These are phyloP conservation scores for Ariolimax columbianus DNA, from an alignment of 2,888 invertebrate species.

Conservation along the genomic window DNA sequence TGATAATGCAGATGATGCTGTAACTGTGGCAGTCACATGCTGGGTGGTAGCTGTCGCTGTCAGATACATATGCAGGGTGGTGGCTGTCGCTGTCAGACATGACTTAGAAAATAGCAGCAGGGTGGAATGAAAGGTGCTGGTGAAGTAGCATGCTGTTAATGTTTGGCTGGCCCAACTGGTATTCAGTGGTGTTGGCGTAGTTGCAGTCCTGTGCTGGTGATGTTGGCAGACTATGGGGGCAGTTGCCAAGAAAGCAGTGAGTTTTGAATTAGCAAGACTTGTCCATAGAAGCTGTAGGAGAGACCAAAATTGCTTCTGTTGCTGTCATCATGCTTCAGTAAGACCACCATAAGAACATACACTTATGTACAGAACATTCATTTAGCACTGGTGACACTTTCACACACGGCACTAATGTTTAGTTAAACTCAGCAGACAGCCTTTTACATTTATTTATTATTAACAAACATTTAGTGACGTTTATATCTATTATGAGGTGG, in stretches of 20 bases:
- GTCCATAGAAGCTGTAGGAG: background rate
- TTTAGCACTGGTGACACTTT: no score
- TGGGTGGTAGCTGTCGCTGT: slow-evolving; percentile 15
- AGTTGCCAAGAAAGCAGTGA: background rate
- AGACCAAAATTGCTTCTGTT: background rate
- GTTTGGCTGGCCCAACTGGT: slow-evolving; percentile 35
- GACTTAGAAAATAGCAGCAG: slow-evolving; percentile 33
- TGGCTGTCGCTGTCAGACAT: slow-evolving; percentile 21
- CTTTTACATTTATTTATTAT: no score
- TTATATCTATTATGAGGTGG: no score
- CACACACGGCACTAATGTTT: no score
- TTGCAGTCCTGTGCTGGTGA: slow-evolving; percentile 10
- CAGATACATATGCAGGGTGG: no score
- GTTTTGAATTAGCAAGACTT: slow-evolving; percentile 11
- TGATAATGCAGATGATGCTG: slow-evolving; percentile 35
- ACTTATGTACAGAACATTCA: background rate
- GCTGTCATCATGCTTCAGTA: background rate
- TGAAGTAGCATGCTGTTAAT: slow-evolving; percentile 46
- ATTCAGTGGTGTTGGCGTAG: slow-evolving; percentile 8
- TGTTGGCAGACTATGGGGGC: background rate
- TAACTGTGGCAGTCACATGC: slow-evolving; percentile 21
- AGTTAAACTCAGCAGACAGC: no score
- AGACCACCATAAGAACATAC: background rate
- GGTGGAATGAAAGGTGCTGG: slow-evolving; percentile 34
- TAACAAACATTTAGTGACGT: no score